Evolutionary conservation across 2,113 vertebrate species (phyloP).

Genomic region (Chitala chitala): DNA sequence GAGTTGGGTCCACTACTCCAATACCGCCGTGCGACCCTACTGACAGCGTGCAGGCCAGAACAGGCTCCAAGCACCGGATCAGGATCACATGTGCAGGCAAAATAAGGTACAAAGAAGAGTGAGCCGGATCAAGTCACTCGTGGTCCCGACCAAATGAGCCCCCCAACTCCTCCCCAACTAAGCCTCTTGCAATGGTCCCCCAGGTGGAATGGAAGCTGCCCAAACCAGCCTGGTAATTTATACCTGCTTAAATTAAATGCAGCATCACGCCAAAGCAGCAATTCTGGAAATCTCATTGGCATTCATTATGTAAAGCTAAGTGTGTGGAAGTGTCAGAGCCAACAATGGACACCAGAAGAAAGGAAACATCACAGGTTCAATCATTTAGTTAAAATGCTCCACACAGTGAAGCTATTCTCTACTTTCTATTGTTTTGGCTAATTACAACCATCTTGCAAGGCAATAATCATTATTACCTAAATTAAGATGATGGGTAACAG

Average conservation of each 20-base stretch:
- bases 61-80: no score
- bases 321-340: background rate
- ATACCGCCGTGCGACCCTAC: background rate
- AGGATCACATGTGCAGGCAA: no score
- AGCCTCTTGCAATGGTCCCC: no score
- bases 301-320: no score
- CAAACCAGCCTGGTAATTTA: background rate
- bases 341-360: background rate
- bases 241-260: background rate
- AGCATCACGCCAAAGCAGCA: background rate
- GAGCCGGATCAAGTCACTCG: no score
- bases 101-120: no score
- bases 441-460: conserved; percentile 35
- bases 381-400: background rate
- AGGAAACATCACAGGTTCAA: background rate
- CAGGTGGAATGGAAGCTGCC: background rate
- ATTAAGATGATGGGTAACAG: conserved; percentile 54
- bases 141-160: no score
- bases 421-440: conserved; percentile 30
- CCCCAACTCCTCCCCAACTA: no score
- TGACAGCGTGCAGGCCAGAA: background rate
- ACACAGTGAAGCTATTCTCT: conserved; percentile 22
- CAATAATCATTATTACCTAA: conserved; percentile 56
- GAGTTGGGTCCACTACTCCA: no score
- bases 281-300: background rate